phyloP scores from a whole-genome alignment of 2,113 vertebrate genomes.

The Nesogale talazaci region DNA sequence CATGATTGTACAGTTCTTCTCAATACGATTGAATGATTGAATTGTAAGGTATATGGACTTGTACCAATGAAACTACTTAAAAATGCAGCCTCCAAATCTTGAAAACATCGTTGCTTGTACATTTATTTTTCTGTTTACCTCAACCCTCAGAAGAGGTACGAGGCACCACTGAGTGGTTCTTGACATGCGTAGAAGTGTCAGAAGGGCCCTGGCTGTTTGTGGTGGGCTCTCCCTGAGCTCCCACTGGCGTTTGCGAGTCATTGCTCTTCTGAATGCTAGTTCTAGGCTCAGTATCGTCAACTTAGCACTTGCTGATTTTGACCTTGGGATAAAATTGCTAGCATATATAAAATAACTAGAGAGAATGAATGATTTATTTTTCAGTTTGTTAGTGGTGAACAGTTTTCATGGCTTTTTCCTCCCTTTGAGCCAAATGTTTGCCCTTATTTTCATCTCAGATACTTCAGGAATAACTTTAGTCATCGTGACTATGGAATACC shows the following conservation, averaged over 20 bases:
- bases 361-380: not conserved
- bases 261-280: not conserved
- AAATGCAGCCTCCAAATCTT: constrained; percentile 26
- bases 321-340: not conserved
- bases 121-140: not conserved
- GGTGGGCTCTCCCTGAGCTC: not conserved
- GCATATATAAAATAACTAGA: constrained; percentile 6
- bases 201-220: not conserved
- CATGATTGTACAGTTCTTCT: too few relatives aligned
- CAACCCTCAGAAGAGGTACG: not conserved
- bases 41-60: too few relatives aligned
- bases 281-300: not conserved
- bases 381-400: not conserved
- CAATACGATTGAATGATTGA: too few relatives aligned
- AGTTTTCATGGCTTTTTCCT: not conserved
- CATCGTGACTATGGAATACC: not conserved
- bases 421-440: not conserved
- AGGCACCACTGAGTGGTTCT: not conserved
- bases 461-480: not conserved
- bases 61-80: not conserved
- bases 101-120: not conserved
- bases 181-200: not conserved
- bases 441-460: not conserved
- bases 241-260: not conserved
- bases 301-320: not conserved